phyloP scores from a whole-genome alignment of 2,888 invertebrate genomes.

The Drosophila tanythrix region DNA sequence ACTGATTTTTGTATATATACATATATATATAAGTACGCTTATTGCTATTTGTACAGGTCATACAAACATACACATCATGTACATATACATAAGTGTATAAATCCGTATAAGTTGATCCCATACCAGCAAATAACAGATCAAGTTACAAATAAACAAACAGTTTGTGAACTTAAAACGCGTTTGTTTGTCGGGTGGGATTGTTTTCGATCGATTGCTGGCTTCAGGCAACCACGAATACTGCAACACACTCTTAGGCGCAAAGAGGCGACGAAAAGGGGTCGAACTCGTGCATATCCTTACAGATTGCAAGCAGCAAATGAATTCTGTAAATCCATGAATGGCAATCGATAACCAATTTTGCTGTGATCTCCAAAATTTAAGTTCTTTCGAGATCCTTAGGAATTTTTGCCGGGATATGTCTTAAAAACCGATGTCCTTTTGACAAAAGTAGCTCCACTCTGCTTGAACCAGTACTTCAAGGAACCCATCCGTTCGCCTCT shows the following conservation, averaged over 20 bases:
- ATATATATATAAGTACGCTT: constrained; percentile 14
- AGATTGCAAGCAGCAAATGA: neutral
- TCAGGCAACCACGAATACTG: too few relatives aligned
- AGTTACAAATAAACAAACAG: constrained; percentile 1
- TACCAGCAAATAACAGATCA: constrained; percentile 38
- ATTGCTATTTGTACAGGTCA: constrained; percentile 37
- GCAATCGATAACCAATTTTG: neutral
- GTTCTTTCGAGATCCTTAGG: neutral
- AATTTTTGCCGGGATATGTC: neutral
- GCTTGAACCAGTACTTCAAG: neutral
- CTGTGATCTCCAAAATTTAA: neutral
- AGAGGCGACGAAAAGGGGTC: neutral
- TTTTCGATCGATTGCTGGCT: neutral
- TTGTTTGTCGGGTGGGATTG: neutral
- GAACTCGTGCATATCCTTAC: neutral
- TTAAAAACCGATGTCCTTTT: neutral
- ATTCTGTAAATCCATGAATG: neutral
- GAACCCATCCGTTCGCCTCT: neutral
- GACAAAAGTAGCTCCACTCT: neutral
- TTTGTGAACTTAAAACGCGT: neutral
- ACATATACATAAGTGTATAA: constrained; percentile 33
- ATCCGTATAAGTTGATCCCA: constrained; percentile 48
- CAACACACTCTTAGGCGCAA: neutral
- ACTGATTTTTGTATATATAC: constrained; percentile 29
- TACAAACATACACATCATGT: constrained; percentile 30